Evolutionary conservation across 2,888 invertebrate genomes (phyloP).

Genomic region (Ypsolopha sequella): DNA sequence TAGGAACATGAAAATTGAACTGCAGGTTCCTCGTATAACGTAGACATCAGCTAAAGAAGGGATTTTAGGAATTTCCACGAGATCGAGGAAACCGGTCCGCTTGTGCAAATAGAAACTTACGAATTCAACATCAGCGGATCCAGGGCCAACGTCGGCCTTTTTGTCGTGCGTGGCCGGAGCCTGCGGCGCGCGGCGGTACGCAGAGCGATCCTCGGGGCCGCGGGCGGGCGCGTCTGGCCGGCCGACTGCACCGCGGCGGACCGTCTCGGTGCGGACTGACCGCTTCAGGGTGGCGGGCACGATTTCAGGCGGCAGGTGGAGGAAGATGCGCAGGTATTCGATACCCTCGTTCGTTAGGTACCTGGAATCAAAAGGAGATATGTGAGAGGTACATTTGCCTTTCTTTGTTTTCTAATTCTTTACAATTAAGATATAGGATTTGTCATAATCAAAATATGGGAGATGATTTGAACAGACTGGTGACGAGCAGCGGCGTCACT

Average conservation of each 20-base stretch:
- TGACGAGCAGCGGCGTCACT: no score
- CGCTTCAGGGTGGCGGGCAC: slow-evolving; percentile 97
- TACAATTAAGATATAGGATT: no score
- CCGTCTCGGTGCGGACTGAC: slow-evolving; percentile 87
- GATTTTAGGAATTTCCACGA: no score
- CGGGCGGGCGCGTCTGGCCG: slow-evolving; percentile 81
- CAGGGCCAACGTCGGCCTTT: slow-evolving; percentile 97
- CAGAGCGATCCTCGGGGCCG: slow-evolving; percentile 85
- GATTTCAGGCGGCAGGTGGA: slow-evolving; percentile 98
- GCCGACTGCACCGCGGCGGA: slow-evolving; percentile 78
- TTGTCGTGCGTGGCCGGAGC: slow-evolving; percentile 83
- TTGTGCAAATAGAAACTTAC: slow-evolving; percentile 49
- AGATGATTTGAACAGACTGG: no score
- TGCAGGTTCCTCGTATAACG: not conserved
- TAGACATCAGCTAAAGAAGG: no score
- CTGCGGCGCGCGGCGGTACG: slow-evolving; percentile 83
- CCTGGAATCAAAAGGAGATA: slow-evolving; percentile 39
- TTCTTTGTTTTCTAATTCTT: no score
- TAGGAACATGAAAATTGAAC: not conserved
- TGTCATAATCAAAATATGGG: no score
- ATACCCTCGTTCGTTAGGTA: slow-evolving; percentile 99
- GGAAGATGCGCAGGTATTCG: slow-evolving; percentile 93
- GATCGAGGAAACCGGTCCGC: no score
- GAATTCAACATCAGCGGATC: slow-evolving; percentile 93
- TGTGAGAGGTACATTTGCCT: not conserved